Conservation (phyloP, 2,797 vertebrate species). For the Hafferia zeledoni region DNA sequence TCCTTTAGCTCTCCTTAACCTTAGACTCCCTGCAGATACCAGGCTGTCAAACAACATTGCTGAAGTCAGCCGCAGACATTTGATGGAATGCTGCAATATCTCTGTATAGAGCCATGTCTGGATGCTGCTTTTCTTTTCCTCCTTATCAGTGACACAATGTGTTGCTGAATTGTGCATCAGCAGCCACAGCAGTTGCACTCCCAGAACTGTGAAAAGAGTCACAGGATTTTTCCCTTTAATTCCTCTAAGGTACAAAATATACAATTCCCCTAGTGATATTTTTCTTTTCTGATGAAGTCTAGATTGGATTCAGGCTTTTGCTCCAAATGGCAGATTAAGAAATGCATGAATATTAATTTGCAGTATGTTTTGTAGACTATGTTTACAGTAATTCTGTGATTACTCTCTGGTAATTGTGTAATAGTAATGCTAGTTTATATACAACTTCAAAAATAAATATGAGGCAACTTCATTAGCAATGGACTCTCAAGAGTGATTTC, state of each 20-base stretch:
- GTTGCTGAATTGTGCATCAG: neutral
- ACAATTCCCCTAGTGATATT: neutral
- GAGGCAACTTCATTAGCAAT: conserved; percentile 59
- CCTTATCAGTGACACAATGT: neutral
- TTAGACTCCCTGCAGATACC: conserved; percentile 7
- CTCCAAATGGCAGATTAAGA: conserved; percentile 51
- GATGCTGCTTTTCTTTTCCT: neutral
- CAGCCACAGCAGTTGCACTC: neutral
- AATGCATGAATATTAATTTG: conserved; percentile 77
- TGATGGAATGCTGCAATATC: conserved; percentile 32
- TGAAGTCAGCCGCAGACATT: neutral
- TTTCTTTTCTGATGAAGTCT: conserved; percentile 55
- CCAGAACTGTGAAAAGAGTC: neutral
- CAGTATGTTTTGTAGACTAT: conserved; percentile 61
- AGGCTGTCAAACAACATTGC: neutral
- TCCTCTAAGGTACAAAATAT: conserved; percentile 29
- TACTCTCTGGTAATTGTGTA: conserved; percentile 73
- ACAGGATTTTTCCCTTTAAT: conserved; percentile 7
- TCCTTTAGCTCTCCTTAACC: conserved; percentile 28
- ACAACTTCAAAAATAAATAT: conserved; percentile 71
- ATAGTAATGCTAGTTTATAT: conserved; percentile 71
- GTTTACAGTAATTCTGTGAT: conserved; percentile 77
- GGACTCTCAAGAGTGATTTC: conserved; percentile 52
- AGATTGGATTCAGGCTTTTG: conserved; percentile 39
- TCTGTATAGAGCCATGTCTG: neutral